Base-by-base conservation (phyloP, 2,797 vertebrate genomes). In the Poeciliopsis paucimaculata region DNA sequence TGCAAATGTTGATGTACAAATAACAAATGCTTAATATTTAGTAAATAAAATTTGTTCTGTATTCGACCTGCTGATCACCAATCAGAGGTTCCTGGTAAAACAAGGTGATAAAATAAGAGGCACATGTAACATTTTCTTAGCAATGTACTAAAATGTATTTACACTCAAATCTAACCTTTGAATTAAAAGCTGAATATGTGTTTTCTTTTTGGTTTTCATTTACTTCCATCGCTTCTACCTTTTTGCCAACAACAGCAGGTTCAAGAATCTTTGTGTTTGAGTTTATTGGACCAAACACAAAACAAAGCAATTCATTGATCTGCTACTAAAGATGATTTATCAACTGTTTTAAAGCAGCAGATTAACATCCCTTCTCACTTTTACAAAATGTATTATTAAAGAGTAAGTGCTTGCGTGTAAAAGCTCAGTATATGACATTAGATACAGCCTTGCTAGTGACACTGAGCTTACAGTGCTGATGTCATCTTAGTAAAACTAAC, bases 181-280 rank as follows among this genome's bases (percentile, higher is more conserved):
- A 76, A 43, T 55, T 18, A 78, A 31, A 45, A 75, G 53, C 39
- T 47, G 53, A 36, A 62, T 28, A 1, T 23, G 26, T 31, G 26
- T 10, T 20, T 20, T 28, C 18, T 28, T 76, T 77, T 60, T 66
- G 68, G 34, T 34, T 46, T 78, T 55, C 1, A 9, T 15, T 68
- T 10, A 0, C 66, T 31, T 39, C 6, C 57, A 10, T 74, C 23
- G 68, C 76, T 77, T 72, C 49, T 68, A 68, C 47, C 82, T 31
- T 80, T 53, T 53, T 53, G 20, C 72, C 73, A 31, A 20, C 60
- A 26, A 9, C 47, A 64, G 34, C 71, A 62, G 55, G 83, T 57
- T 79, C 18, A 79, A 46, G 80, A 28, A 39, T 64, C 76, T 28
- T 87, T 78, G 55, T 74, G 82, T 84, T 80, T 45, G 81, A 73